Conservation (phyloP, 1,140 invertebrate species). For the Odontomachus brunneus region DNA sequence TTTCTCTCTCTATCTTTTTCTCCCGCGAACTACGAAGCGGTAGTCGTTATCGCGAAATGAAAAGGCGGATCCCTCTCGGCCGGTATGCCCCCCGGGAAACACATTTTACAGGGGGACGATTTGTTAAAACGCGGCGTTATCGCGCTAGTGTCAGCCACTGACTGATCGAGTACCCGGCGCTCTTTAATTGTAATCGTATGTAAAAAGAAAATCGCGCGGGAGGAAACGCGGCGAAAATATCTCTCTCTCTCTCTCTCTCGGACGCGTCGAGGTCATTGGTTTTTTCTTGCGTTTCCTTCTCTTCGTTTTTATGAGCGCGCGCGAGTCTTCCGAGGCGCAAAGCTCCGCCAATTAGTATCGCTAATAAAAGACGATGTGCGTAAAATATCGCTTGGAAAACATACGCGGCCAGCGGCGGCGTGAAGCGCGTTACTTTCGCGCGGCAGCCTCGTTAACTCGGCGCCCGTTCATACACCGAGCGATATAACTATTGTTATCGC, state of each 20-base stretch:
- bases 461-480: neutral
- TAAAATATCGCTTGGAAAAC: slow-evolving; percentile 45
- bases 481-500: slow-evolving; percentile 41
- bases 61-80: neutral
- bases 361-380: slow-evolving; percentile 40
- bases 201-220: neutral
- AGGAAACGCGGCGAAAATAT: too few relatives aligned
- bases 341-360: slow-evolving; percentile 23
- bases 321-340: neutral
- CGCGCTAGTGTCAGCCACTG: neutral
- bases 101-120: neutral
- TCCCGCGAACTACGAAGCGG: slow-evolving; percentile 1
- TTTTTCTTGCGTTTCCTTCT: neutral
- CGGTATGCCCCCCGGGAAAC: neutral
- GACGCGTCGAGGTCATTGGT: too few relatives aligned
- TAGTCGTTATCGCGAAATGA: slow-evolving; percentile 6
- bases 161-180: neutral
- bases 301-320: neutral
- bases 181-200: neutral
- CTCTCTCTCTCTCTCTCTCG: too few relatives aligned
- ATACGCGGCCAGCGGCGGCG: slow-evolving; percentile 1
- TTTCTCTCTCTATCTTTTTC: neutral
- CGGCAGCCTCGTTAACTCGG: slow-evolving; percentile 9
- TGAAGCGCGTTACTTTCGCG: slow-evolving; percentile 16
- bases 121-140: neutral